Conservation (phyloP, 2,113 vertebrate species). For the Dicaeum eximium region DNA sequence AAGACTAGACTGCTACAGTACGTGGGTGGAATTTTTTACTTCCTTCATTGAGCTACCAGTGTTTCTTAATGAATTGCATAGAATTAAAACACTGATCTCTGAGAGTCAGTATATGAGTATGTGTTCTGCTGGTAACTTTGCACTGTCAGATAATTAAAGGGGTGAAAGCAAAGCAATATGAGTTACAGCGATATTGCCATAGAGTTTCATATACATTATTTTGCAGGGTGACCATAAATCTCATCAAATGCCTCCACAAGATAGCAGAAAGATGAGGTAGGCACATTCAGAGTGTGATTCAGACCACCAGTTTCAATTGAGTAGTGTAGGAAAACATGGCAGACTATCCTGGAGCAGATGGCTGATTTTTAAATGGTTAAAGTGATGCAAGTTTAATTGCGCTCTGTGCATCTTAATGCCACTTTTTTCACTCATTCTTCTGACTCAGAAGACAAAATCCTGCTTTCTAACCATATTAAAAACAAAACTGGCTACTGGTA, state of each 20-base stretch:
- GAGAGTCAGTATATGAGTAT: background rate
- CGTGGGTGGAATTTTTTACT: background rate
- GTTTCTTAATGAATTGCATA: background rate
- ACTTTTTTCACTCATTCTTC: background rate
- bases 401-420: background rate
- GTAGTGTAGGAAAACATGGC: background rate
- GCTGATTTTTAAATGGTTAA: background rate
- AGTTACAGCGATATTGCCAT: background rate
- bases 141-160: background rate
- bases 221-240: background rate
- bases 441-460: background rate
- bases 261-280: background rate
- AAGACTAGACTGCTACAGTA: background rate
- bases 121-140: background rate
- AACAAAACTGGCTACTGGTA: background rate
- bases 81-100: background rate
- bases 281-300: background rate
- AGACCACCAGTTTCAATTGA: background rate
- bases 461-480: background rate
- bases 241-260: background rate
- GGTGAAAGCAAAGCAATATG: background rate
- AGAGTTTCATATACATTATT: background rate
- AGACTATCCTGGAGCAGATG: background rate
- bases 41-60: background rate
- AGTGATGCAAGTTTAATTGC: fast-evolving